phyloP scores from a whole-genome alignment of 2,113 vertebrate genomes.

The Syngnathoides biaculeatus region DNA sequence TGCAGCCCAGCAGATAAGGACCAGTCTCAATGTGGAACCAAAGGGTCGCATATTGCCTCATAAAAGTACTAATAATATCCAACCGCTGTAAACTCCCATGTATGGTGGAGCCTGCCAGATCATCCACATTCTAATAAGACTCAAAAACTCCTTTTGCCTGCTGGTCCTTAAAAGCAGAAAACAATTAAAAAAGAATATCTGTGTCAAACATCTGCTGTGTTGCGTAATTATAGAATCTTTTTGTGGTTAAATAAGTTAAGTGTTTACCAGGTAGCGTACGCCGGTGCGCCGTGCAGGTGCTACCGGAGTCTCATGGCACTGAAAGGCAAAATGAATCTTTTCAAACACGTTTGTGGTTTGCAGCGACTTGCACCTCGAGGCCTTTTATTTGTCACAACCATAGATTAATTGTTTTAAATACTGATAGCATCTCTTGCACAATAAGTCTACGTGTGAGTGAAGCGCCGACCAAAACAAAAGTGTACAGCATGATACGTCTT shows the following conservation, averaged over 20 bases:
- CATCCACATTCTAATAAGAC: not conserved
- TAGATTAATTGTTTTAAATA: conserved; percentile 65
- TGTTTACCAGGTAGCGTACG: conserved; percentile 13
- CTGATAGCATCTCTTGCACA: conserved; percentile 29
- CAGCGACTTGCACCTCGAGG: conserved; percentile 36
- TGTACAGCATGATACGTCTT: conserved; percentile 24
- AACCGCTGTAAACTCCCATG: not conserved
- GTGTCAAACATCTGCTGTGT: not conserved
- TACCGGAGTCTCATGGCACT: conserved; percentile 11
- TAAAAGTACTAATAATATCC: conserved; percentile 28
- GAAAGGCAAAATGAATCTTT: conserved; percentile 39
- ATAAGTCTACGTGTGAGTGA: conserved; percentile 12
- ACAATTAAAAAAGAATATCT: not conserved
- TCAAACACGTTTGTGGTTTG: conserved; percentile 54
- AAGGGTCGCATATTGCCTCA: conserved; percentile 15
- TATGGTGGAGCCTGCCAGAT: not conserved
- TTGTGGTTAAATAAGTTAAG: not conserved
- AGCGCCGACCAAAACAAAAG: conserved; percentile 12
- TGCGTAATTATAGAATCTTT: not conserved
- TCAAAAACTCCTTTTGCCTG: not conserved
- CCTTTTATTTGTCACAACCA: conserved; percentile 42
- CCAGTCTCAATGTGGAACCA: conserved; percentile 34
- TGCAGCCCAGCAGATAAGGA: conserved; percentile 73
- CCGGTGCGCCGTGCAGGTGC: conserved; percentile 1
- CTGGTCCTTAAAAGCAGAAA: too few relatives aligned